Evolutionary conservation across 2,113 vertebrate genomes (phyloP).

Genomic region (Chascanopsetta lugubris): DNA sequence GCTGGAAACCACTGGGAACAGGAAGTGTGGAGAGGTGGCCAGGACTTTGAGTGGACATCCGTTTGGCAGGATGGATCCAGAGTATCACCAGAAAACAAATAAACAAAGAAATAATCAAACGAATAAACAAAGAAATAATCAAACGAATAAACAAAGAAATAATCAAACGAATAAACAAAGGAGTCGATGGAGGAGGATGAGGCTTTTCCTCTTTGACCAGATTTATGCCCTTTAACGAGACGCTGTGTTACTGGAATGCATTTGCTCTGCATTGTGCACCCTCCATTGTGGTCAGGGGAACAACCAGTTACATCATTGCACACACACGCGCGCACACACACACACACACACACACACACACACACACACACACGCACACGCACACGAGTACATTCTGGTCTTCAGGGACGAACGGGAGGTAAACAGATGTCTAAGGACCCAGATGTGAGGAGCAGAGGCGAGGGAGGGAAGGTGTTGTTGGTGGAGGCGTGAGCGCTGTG

Average conservation of each 20-base stretch:
- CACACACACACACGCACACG: neutral
- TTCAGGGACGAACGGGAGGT: slow-evolving; percentile 46
- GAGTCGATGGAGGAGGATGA: no score
- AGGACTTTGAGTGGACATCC: slow-evolving; percentile 37
- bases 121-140: neutral
- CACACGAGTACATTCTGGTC: slow-evolving; percentile 17
- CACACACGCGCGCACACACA: slow-evolving; percentile 10
- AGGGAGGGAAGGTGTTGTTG: slow-evolving; percentile 42
- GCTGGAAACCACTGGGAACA: slow-evolving; percentile 44
- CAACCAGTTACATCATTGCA: no score
- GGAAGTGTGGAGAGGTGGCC: slow-evolving; percentile 36
- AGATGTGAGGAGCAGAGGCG: slow-evolving; percentile 34
- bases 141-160: slow-evolving; percentile 5
- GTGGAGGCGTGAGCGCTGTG: slow-evolving; percentile 31
- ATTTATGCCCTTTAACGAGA: slow-evolving; percentile 23
- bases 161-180: no score
- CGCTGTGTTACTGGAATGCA: neutral
- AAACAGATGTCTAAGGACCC: slow-evolving; percentile 61
- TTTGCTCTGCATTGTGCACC: slow-evolving; percentile 6
- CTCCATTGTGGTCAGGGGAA: slow-evolving; percentile 5
- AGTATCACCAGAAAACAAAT: slow-evolving; percentile 14
- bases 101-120: neutral
- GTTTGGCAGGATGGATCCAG: slow-evolving; percentile 22
- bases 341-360: slow-evolving; percentile 1
- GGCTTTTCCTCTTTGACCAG: slow-evolving; percentile 11